Conservation (phyloP, 2,888 invertebrate species). For the Gastracanthus pulcherrimus region DNA sequence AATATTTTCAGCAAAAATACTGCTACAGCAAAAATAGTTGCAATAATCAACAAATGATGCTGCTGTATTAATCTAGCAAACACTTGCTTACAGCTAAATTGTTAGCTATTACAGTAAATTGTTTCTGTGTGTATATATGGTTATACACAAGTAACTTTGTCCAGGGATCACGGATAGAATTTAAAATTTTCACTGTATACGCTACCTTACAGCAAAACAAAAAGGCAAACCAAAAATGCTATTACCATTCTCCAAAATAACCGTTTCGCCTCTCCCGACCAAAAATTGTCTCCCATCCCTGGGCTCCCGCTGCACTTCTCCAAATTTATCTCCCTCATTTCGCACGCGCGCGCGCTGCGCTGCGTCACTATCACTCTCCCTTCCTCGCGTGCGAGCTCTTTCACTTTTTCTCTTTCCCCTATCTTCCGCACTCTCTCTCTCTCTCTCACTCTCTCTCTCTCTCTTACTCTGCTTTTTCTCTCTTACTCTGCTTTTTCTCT, state of each 20-base stretch:
- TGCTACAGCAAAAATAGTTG: too few relatives aligned
- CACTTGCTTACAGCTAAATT: too few relatives aligned
- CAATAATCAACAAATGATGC: too few relatives aligned
- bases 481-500: not conserved
- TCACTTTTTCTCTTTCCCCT: conserved; percentile 1
- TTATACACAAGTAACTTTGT: too few relatives aligned
- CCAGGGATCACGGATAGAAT: too few relatives aligned
- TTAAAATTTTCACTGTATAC: too few relatives aligned
- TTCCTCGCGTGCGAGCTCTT: conserved; percentile 2
- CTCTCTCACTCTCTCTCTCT: not conserved
- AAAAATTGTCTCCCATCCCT: not conserved
- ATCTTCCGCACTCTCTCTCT: not conserved
- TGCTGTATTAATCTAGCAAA: too few relatives aligned
- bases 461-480: not conserved
- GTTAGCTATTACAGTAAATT: too few relatives aligned
- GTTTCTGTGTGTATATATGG: too few relatives aligned
- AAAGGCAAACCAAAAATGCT: not conserved
- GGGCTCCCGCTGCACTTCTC: not conserved
- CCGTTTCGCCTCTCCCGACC: not conserved
- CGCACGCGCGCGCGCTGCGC: not conserved
- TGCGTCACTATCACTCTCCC: conserved; percentile 13
- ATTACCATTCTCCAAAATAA: conserved; percentile 5
- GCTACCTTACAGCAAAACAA: not conserved
- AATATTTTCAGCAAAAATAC: too few relatives aligned
- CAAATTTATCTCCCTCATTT: conserved; percentile 41